Evolutionary conservation across 2,888 invertebrate species (phyloP).

Genomic region (Machimus rusticus): DNA sequence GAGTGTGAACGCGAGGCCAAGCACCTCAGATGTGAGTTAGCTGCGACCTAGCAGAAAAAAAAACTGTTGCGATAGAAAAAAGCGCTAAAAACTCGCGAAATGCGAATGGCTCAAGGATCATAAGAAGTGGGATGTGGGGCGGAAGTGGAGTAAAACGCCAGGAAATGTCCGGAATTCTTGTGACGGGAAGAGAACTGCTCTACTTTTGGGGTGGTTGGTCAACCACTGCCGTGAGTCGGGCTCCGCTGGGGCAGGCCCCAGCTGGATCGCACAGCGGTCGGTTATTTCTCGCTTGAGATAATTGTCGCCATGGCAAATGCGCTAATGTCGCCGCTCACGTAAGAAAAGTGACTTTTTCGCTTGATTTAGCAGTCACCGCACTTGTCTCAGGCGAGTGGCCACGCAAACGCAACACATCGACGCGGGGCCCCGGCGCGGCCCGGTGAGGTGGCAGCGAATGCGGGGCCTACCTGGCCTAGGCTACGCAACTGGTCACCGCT

Average conservation of each 20-base stretch:
- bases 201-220: not conserved
- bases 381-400: not conserved
- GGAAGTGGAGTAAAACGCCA: not conserved
- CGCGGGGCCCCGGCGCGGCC: not conserved
- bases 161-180: not conserved
- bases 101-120: not conserved
- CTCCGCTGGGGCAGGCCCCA: not conserved
- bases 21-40: not conserved
- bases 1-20: not conserved
- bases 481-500: not conserved
- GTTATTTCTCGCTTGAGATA: not conserved
- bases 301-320: not conserved
- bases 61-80: not conserved
- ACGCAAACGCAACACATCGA: not conserved
- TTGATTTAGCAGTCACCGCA: slow-evolving; percentile 14
- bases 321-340: not conserved
- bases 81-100: not conserved
- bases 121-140: not conserved
- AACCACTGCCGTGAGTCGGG: not conserved
- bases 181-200: not conserved
- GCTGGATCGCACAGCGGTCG: not conserved
- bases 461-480: not conserved
- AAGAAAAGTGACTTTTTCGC: slow-evolving; percentile 21
- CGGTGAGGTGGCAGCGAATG: not conserved
- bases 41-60: not conserved